Percentiles rank a stretch among this genome's conserved stretches.
Evolutionary conservation across 2,888 invertebrate genomes (phyloP).

Genomic region (Xestoiulus laeticollis): DNA sequence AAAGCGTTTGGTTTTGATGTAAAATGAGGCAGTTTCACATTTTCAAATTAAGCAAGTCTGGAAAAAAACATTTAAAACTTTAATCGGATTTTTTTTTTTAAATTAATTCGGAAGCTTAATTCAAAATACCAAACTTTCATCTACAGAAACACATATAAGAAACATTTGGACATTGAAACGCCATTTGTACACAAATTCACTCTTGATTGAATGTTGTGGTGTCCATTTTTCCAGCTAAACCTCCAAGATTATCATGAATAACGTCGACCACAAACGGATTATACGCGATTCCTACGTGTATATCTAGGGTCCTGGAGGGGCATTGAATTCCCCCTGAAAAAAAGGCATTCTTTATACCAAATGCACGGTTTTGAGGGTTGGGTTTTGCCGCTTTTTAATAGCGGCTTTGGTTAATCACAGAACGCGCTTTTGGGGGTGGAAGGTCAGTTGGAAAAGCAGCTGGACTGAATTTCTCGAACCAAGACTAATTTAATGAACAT

Average conservation of each 20-base stretch:
- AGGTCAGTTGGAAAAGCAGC: background rate
- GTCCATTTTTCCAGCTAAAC: background rate
- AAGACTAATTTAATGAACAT: background rate
- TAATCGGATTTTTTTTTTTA: no score
- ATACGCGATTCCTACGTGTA: background rate
- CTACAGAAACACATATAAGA: no score
- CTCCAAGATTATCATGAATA: background rate
- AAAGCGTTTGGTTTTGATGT: background rate
- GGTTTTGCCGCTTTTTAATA: no score
- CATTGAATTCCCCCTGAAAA: no score
- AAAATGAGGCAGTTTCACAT: background rate
- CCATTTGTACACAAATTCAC: background rate
- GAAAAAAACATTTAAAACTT: no score
- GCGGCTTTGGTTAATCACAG: background rate
- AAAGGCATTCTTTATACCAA: no score
- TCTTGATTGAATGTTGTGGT: no score
- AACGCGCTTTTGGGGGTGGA: background rate
- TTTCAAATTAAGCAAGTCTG: no score
- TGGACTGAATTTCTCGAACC: background rate
- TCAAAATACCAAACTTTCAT: no score
- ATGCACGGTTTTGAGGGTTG: background rate
- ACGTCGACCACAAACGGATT: background rate
- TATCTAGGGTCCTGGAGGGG: no score
- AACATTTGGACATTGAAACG: no score
- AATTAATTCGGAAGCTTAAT: no score